Evolutionary conservation across 53 echinoderm and acorn worm species (phyloP), one percentile per base, ranked within the genome.

Genomic region (Crossaster papposus): DNA sequence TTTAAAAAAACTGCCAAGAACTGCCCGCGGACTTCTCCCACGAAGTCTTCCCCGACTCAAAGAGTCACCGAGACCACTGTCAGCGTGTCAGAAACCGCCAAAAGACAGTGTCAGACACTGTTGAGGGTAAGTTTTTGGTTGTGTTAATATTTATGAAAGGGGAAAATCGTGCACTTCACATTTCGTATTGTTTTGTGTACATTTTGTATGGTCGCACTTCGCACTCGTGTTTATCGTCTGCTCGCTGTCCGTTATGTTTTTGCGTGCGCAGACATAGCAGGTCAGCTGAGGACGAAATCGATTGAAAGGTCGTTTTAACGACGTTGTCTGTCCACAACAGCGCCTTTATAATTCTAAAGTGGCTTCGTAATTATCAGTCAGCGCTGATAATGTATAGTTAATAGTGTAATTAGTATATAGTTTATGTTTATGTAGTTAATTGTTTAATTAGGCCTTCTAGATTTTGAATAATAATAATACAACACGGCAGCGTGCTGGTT

Each of bases 1-100:
- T 87, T 87, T 15, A 34, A 87, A 78, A 44, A 87, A 87, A 87
- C 76, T 31, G 77, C 77, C 77, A 87, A 31, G 34, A 62, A 77
- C 77, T 33, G 77, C 87, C 62, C 54, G 76, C 72, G 52, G 75
- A 34, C 23, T 31, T 85, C 51, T 53, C 85, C 71, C 54, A 6
- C 52, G 73, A 85, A 72, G 73, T 28, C 73, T 53, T 33, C 72
- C 72, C 28, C 85, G 72, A 72, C 73, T 85, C 32, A 18, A 85
- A 72, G 54, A 54, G 32, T 53, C 52, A 30, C 23, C 31, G 31
- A 85, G 73, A 54, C 28, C 32, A 30, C 30, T 72, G 85, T 71
- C 72, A 53, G 51, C 30, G 28, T 31, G 72, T 22, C 33, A 72
- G 72, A 65, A 72, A 72, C 31, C 70, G 51, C 32, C 54, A 20